Base-by-base conservation (phyloP, 2,888 invertebrate species). In the Ametastegia equiseti region DNA sequence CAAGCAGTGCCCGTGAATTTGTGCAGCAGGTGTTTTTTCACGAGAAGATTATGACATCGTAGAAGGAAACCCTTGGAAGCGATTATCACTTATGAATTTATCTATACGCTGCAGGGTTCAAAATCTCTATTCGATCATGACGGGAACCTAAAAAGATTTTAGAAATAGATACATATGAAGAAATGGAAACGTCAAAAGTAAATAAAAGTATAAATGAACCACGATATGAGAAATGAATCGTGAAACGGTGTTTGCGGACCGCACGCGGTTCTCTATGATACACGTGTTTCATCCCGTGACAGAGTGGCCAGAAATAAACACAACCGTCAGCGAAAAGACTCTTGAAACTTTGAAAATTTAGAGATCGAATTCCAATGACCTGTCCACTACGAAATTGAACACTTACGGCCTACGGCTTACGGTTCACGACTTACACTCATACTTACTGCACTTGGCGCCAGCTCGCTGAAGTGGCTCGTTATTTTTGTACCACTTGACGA, bases 241-340 rank as follows among this genome's bases (percentile, higher is more conserved):
- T 23, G 60, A 30, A 60, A 30, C 15, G 13, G 15, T 60, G 30
- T 60, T 60, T 30, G 15, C 23, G 30, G 54, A 54, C 30, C 15
- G 60, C 60, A 54, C 54, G 54, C 54, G 54, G 27, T 60, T 30
- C 13, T 19, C 11, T 11, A 5, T 19, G 11, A 33, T 67, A 7
- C 65, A 67, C 65, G 65, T 67, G 65, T 67, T 39, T 39, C 13
- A 36, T 39, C n/a, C 39, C 65, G 65, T 67, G 65, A 67, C 65
- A 39, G 65, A 39, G 65, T 23, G 27, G n/a, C 65, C 65, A 19
- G 19, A 27, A 67, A 67, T 67, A 67, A 67, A 36, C 36, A 39
- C 1, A 67, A 67, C 23, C 36, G 65, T 67, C 65, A 67, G 65
- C 65, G 39, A 67, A 67, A 67, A 39, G 9, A 33, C 15, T 30